These are phyloP conservation scores for Epinephelus fuscoguttatus DNA, from an alignment of 2,113 vertebrate species.

Conservation along the genomic window DNA sequence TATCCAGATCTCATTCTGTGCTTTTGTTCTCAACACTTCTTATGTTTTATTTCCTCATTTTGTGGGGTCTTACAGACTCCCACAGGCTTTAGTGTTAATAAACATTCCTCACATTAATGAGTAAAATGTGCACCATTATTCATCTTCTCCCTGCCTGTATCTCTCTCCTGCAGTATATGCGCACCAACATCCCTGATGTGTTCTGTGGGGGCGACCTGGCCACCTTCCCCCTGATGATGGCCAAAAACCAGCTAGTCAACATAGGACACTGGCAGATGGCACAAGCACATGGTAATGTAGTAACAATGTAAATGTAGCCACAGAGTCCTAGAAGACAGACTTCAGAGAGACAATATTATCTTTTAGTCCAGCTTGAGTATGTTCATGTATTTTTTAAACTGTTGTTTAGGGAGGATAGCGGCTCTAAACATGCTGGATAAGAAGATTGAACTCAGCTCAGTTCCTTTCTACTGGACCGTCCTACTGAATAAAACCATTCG, in stretches of 20 bases:
- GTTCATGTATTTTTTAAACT: not conserved
- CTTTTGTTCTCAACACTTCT: not conserved
- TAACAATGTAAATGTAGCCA: not conserved
- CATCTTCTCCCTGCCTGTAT: not conserved
- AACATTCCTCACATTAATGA: not conserved
- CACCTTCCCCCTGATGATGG: conserved; percentile 85
- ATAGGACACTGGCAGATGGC: conserved; percentile 90
- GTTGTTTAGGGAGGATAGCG: conserved; percentile 81
- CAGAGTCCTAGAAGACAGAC: not conserved
- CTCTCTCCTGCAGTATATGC: conserved; percentile 83
- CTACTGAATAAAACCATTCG: conserved; percentile 86
- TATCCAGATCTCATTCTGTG: not conserved
- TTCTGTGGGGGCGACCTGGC: conserved; percentile 88
- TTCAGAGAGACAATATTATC: not conserved
- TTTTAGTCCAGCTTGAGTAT: not conserved
- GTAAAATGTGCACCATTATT: not conserved
- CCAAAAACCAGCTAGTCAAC: conserved; percentile 72
- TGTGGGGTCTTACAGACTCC: not conserved
- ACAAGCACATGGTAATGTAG: conserved; percentile 85
- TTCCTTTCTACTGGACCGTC: conserved; percentile 91
- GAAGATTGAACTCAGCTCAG: conserved; percentile 76
- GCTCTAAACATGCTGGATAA: conserved; percentile 88
- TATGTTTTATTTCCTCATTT: not conserved
- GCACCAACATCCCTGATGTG: conserved; percentile 83
- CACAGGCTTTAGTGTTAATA: not conserved